A percentile compares a stretch with the other conserved stretches of the same genome.
These are phyloP conservation scores for Coenonympha glycerion DNA, from an alignment of 2,888 invertebrate genomes.

Conservation along the genomic window DNA sequence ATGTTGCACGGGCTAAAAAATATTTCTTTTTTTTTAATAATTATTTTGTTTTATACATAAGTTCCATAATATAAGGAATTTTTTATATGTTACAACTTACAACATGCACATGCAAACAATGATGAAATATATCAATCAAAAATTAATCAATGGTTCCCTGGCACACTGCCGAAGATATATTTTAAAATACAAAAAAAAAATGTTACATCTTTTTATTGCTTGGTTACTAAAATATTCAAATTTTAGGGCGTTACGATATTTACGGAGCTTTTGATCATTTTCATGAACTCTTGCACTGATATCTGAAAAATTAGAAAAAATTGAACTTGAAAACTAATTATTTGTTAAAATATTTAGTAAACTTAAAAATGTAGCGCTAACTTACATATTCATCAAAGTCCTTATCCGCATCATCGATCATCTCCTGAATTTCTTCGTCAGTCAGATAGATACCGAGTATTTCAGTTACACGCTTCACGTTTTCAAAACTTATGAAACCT, in stretches of 20 bases:
- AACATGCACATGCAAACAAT: too few species aligned
- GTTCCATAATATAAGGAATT: too few species aligned
- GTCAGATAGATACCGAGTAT: slow-evolving; percentile 52
- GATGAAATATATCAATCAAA: too few species aligned
- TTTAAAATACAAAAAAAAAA: too few species aligned
- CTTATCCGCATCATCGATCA: slow-evolving; percentile 69
- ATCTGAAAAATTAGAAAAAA: slow-evolving; percentile 47
- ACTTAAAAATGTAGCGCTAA: background rate
- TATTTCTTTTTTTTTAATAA: too few species aligned
- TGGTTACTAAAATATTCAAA: too few species aligned
- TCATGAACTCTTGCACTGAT: slow-evolving; percentile 62
- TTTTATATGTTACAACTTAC: too few species aligned
- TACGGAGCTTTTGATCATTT: slow-evolving; percentile 60
- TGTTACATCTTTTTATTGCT: too few species aligned
- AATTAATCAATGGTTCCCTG: too few species aligned
- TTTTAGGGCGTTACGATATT: slow-evolving; percentile 56
- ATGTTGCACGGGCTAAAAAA: background rate
- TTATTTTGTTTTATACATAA: too few species aligned
- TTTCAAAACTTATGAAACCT: slow-evolving; percentile 62
- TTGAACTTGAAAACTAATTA: background rate
- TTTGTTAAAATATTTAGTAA: background rate
- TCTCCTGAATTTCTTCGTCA: slow-evolving; percentile 70
- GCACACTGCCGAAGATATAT: too few species aligned
- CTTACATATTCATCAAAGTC: slow-evolving; percentile 61
- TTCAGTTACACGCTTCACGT: slow-evolving; percentile 53